Percentiles rank a stretch among this genome's conserved stretches.
phyloP scores from a whole-genome alignment of 2,888 invertebrate species.

The Ferrisia virgata region DNA sequence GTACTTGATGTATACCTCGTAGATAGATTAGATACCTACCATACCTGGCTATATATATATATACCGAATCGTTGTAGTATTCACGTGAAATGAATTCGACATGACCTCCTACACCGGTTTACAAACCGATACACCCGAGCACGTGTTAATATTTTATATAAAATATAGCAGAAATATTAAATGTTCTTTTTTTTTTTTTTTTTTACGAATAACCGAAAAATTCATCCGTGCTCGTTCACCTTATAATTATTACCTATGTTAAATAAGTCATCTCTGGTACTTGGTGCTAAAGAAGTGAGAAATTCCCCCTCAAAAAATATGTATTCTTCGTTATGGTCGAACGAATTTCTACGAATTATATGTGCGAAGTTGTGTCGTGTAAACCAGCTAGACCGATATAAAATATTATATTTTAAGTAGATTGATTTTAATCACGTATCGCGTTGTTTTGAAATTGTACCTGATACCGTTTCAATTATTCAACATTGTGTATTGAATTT shows the following conservation, averaged over 20 bases:
- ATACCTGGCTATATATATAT: no score
- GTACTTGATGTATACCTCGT: neutral
- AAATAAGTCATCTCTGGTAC: no score
- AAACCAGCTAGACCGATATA: neutral
- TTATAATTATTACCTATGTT: no score
- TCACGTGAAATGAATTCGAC: neutral
- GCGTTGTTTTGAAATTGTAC: neutral
- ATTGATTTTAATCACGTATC: conserved; percentile 12
- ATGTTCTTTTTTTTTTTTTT: neutral
- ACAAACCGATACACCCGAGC: neutral
- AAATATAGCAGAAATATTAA: neutral
- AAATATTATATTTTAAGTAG: neutral
- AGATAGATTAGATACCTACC: no score
- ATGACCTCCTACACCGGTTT: conserved; percentile 13
- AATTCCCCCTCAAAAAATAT: neutral
- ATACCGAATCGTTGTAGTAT: no score
- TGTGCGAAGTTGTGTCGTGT: neutral
- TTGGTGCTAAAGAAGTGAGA: no score
- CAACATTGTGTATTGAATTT: neutral
- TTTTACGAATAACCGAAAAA: no score
- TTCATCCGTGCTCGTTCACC: no score
- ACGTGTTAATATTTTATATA: neutral
- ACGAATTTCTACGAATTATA: neutral
- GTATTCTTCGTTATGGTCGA: neutral
- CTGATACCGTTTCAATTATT: neutral